Base-by-base conservation (phyloP, 2,797 vertebrate species). In the Phoeniculus purpureus region DNA sequence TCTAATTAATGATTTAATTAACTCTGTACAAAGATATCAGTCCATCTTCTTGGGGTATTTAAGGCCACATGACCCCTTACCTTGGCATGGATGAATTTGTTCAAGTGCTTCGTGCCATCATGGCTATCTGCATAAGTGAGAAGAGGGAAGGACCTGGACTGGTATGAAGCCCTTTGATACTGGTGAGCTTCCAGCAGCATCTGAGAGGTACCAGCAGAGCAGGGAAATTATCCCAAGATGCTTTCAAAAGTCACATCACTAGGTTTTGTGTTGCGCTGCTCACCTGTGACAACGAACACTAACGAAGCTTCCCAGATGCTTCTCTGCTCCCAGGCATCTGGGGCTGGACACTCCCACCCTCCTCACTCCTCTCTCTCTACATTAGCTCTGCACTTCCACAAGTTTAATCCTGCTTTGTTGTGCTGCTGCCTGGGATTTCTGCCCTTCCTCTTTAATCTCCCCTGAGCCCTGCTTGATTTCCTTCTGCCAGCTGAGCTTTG, bases 1-100 rank as follows among this genome's bases (percentile, higher is more conserved):
- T 93, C 80, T 96, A 96, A 95, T 95, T 93, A 95, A 89, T 0
- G 4, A 68, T 64, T 87, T 89, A 92, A 92, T 95, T 93, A 91
- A 87, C 40, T 60, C 58, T 59, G 7, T 52, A 60, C 61, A 80
- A 90, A 91, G 61, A 79, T 85, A 85, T 66, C 32, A 87, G 21
- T 54, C 59, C 12, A 47, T 81, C 17, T 79, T 81, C 54, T 23
- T 2, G 3, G 15, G n/a, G 9, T 43, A 25, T 86, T 92, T 91
- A 85, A 92, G 94, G 75, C 20, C 65, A 43, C 45, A 62, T 11
- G 77, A 47, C 72, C 75, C 68, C 20, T 85, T 72, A 48, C 16
- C 18, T 40, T 62, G 31, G 26, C 40, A 56, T 12, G 22, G 32
- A 37, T 25, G 7, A 22, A 10, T 47, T 85, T 58, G 32, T 72